Evolutionary conservation across 1,140 invertebrate genomes (phyloP).

Genomic region (Samia ricini): DNA sequence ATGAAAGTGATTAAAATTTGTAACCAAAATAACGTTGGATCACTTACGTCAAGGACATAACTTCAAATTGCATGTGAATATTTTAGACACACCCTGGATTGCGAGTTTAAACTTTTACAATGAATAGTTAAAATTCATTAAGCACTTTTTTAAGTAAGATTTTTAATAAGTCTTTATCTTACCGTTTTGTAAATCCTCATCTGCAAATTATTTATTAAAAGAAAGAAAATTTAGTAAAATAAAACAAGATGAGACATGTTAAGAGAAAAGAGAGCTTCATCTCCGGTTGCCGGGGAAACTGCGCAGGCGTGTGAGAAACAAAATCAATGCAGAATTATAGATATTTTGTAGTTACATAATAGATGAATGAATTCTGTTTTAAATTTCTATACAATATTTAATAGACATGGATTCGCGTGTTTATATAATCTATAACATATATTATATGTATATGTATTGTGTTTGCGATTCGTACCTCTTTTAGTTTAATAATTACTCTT

Average conservation of each 20-base stretch:
- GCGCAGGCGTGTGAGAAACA: conserved; percentile 44
- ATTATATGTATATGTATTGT: too few relatives aligned
- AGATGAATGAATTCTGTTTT: too few relatives aligned
- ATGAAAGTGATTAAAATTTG: background rate
- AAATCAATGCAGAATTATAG: conserved; percentile 29
- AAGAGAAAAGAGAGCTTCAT: conserved; percentile 43
- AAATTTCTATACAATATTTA: too few relatives aligned
- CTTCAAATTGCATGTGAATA: conserved; percentile 39
- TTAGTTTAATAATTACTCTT: too few relatives aligned
- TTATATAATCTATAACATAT: too few relatives aligned
- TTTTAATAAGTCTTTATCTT: background rate
- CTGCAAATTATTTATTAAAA: background rate
- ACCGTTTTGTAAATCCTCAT: background rate
- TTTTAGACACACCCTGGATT: conserved; percentile 26
- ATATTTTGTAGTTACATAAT: background rate
- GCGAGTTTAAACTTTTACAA: background rate
- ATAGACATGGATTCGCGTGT: too few relatives aligned
- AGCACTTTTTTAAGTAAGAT: background rate
- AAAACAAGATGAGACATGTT: conserved; percentile 47
- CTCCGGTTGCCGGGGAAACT: conserved; percentile 41
- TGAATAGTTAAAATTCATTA: background rate
- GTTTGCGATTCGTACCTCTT: too few relatives aligned
- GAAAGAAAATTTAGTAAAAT: background rate
- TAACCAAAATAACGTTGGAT: background rate
- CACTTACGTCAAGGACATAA: conserved; percentile 19